A percentile compares a stretch with the other conserved stretches of the same genome.
These are phyloP conservation scores for Plestiodon gilberti DNA, from an alignment of 2,113 vertebrate genomes.

Conservation along the genomic window DNA sequence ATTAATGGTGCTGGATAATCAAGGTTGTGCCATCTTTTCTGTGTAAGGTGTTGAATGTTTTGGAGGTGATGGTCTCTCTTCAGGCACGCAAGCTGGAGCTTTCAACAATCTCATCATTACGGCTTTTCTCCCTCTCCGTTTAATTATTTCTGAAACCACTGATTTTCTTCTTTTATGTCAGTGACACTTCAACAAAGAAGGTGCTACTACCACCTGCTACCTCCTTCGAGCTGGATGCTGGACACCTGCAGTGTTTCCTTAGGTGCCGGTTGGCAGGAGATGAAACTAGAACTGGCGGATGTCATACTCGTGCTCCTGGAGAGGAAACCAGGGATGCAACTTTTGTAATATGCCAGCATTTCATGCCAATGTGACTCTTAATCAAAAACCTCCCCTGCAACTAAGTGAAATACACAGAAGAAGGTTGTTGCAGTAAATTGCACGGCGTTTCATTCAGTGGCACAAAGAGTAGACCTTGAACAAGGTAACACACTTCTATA, in stretches of 20 bases:
- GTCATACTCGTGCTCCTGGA: not conserved
- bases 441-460: not conserved
- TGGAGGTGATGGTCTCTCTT: not conserved
- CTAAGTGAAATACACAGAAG: not conserved
- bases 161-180: slow-evolving; percentile 7
- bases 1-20: not conserved
- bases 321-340: not conserved
- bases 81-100: not conserved
- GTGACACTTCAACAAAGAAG: slow-evolving; percentile 12
- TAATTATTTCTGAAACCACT: slow-evolving; percentile 15
- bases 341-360: slow-evolving; percentile 1
- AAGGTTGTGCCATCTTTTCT: not conserved
- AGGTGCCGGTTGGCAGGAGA: not conserved
- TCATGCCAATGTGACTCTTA: slow-evolving; percentile 17
- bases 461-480: not conserved
- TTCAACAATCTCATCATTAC: slow-evolving; percentile 19
- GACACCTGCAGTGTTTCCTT: not conserved
- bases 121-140: not conserved
- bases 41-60: not conserved
- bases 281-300: not conserved
- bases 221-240: not conserved
- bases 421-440: rapidly evolving
- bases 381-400: not conserved
- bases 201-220: not conserved
- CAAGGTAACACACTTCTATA: not conserved